A percentile compares a stretch with the other conserved stretches of the same genome.
phyloP scores from a whole-genome alignment of 1,140 invertebrate species.

The Schlechtendalia chinensis region DNA sequence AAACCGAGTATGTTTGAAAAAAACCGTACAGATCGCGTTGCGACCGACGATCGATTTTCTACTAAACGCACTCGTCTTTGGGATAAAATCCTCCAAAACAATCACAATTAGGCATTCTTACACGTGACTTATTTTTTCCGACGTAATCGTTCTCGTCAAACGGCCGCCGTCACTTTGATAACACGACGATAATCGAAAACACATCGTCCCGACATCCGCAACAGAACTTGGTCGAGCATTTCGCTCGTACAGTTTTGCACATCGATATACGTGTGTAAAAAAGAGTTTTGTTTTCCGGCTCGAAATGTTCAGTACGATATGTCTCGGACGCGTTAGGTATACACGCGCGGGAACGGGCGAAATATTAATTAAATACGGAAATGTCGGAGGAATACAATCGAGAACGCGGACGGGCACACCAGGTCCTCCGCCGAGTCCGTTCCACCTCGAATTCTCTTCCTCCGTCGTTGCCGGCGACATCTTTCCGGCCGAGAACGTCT shows the following conservation, averaged over 20 bases:
- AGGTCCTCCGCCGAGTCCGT: neutral
- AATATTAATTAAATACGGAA: conserved; percentile 1
- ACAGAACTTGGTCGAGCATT: too few relatives aligned
- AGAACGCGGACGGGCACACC: neutral
- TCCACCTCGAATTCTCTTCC: neutral
- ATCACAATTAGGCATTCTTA: too few relatives aligned
- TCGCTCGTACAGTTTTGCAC: neutral
- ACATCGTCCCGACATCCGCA: too few relatives aligned
- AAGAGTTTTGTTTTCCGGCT: too few relatives aligned
- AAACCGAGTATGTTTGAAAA: too few relatives aligned
- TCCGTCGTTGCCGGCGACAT: neutral
- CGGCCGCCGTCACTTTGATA: too few relatives aligned
- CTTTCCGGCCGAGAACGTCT: neutral
- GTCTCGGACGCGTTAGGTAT: neutral
- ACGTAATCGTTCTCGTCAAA: too few relatives aligned
- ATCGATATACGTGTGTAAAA: neutral
- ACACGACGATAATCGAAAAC: too few relatives aligned
- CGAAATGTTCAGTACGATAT: too few relatives aligned
- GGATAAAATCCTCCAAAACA: too few relatives aligned
- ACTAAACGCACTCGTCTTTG: neutral
- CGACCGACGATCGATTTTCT: neutral
- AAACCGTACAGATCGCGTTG: too few relatives aligned
- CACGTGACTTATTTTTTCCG: too few relatives aligned
- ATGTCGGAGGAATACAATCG: neutral
- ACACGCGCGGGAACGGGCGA: neutral